A percentile compares a stretch with the other conserved stretches of the same genome.
These are phyloP conservation scores for Drosophila sp. DNA, from an alignment of 1,140 invertebrate species.

Conservation along the genomic window DNA sequence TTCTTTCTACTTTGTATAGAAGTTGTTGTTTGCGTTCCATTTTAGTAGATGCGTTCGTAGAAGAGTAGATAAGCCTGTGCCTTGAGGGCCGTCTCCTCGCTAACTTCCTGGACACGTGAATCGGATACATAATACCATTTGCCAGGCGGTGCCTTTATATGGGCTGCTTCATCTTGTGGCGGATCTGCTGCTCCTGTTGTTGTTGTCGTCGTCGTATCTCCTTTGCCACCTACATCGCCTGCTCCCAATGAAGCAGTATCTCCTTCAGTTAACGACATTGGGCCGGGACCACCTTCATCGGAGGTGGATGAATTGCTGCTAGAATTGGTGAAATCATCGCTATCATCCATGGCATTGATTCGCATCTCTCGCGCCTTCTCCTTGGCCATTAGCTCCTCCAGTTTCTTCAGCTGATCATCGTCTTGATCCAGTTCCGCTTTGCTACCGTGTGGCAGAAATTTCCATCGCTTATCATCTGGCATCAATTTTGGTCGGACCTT, in stretches of 20 bases:
- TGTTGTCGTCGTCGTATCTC: neutral
- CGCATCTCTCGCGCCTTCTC: slow-evolving; percentile 81
- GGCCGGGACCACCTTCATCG: slow-evolving; percentile 57
- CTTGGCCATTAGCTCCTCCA: slow-evolving; percentile 72
- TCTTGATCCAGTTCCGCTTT: slow-evolving; percentile 82
- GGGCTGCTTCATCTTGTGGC: slow-evolving; percentile 59
- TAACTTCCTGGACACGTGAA: slow-evolving; percentile 91
- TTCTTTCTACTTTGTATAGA: neutral
- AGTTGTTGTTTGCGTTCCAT: neutral
- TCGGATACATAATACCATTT: slow-evolving; percentile 98
- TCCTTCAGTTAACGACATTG: slow-evolving; percentile 55
- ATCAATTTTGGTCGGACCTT: slow-evolving; percentile 87
- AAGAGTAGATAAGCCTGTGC: slow-evolving; percentile 98
- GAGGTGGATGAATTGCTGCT: slow-evolving; percentile 84
- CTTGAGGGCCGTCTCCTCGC: slow-evolving; percentile 91
- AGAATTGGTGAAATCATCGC: slow-evolving; percentile 84
- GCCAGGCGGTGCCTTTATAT: slow-evolving; percentile 86
- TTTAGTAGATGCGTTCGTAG: slow-evolving; percentile 94
- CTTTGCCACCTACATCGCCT: slow-evolving; percentile 9
- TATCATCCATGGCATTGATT: slow-evolving; percentile 77
- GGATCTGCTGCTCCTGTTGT: slow-evolving; percentile 10
- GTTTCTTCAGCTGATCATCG: slow-evolving; percentile 71
- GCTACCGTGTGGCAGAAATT: slow-evolving; percentile 87
- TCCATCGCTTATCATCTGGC: slow-evolving; percentile 86
- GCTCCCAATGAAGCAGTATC: slow-evolving; percentile 70